These are phyloP conservation scores for Hemaris fuciformis DNA, from an alignment of 2,888 invertebrate species.

Conservation along the genomic window DNA sequence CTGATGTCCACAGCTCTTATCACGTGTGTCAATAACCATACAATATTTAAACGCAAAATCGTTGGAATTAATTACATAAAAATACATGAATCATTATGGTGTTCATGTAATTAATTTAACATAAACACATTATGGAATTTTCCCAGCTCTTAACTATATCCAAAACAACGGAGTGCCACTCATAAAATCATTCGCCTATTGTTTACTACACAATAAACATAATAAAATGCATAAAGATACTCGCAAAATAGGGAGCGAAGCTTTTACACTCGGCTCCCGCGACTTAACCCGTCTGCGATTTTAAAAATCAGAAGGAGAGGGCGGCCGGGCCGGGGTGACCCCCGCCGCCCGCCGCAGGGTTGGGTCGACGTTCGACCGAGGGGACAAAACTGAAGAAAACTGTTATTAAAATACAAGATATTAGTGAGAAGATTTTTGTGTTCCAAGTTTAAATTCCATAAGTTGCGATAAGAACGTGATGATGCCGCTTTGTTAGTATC, in stretches of 20 bases:
- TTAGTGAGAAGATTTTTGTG: constrained; percentile 61
- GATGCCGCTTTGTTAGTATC: not conserved
- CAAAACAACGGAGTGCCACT: constrained; percentile 3
- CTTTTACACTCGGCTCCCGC: constrained; percentile 39
- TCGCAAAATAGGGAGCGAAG: constrained; percentile 39
- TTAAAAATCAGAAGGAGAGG: constrained; percentile 71
- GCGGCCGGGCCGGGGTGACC: constrained; percentile 31
- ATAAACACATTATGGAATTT: not conserved
- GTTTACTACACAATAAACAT: constrained; percentile 19
- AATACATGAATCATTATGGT: no score
- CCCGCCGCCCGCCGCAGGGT: constrained; percentile 39
- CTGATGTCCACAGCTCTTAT: no score
- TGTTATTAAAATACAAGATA: constrained; percentile 74
- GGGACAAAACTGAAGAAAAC: constrained; percentile 66
- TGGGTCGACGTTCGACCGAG: constrained; percentile 44
- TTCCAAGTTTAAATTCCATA: constrained; percentile 33
- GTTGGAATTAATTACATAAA: not conserved
- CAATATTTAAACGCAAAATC: no score
- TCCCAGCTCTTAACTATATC: not conserved
- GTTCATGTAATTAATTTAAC: not conserved
- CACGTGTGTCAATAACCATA: no score
- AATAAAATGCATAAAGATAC: constrained; percentile 34
- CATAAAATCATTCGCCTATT: constrained; percentile 23
- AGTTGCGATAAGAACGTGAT: constrained; percentile 18
- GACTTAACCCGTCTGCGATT: constrained; percentile 75